Conservation (phyloP, 2,113 vertebrate species). For the Myocastor coypus region DNA sequence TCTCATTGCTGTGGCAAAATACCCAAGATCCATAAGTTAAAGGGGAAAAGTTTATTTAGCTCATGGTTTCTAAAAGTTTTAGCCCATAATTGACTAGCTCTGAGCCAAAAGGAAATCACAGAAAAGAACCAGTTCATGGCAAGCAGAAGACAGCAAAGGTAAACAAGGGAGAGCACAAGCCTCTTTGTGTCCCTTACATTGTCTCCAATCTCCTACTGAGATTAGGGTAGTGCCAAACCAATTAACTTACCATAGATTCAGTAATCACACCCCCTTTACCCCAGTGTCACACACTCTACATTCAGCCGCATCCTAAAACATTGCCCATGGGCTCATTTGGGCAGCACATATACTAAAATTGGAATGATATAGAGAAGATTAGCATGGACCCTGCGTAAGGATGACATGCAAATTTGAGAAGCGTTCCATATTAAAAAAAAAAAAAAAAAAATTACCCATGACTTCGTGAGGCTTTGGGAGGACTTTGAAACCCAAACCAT, state of each 20-base stretch:
- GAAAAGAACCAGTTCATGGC: background rate
- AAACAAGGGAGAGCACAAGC: background rate
- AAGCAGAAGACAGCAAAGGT: background rate
- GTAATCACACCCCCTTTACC: background rate
- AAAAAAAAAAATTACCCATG: no score
- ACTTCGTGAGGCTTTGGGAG: background rate
- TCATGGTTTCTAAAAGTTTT: background rate
- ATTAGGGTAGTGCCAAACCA: background rate
- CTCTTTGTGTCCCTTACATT: background rate
- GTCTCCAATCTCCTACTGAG: background rate
- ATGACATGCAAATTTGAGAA: no score
- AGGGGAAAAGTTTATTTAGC: background rate
- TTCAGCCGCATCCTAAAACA: background rate
- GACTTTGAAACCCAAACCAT: background rate
- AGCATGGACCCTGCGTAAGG: no score
- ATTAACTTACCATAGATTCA: background rate
- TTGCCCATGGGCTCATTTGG: no score
- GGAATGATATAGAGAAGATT: no score
- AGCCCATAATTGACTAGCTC: background rate
- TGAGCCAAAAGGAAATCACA: background rate
- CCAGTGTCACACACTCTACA: background rate
- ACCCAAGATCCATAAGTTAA: background rate
- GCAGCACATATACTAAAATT: no score
- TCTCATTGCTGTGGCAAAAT: background rate
- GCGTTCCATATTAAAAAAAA: no score